Percentiles rank a stretch among this genome's conserved stretches.
These are phyloP conservation scores for Plebejus anna DNA, from an alignment of 2,888 invertebrate genomes.

Conservation along the genomic window DNA sequence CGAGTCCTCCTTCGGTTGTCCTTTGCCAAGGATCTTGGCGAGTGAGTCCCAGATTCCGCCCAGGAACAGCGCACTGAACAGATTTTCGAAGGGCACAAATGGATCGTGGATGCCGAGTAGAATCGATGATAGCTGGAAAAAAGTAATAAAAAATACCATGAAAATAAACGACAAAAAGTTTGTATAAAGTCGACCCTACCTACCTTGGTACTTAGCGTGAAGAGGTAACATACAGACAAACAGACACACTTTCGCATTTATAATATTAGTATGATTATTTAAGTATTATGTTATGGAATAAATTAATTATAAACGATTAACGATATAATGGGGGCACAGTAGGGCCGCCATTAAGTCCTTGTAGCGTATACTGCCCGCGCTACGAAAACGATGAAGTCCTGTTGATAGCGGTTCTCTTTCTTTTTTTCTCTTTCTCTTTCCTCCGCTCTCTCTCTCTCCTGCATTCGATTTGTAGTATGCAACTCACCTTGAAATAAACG, in stretches of 20 bases:
- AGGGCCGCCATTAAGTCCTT: background rate
- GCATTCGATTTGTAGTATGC: background rate
- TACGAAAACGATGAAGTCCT: background rate
- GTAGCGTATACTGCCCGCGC: background rate
- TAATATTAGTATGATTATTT: too few species aligned
- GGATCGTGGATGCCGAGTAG: conserved; percentile 98
- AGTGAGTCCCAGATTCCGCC: conserved; percentile 99
- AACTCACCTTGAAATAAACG: conserved; percentile 93
- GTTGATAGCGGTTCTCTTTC: conserved; percentile 9
- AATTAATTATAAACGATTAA: too few species aligned
- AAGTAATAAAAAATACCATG: conserved; percentile 38
- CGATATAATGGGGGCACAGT: background rate
- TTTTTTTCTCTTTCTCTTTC: background rate
- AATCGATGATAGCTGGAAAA: conserved; percentile 90
- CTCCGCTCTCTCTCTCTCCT: too few species aligned
- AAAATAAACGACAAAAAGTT: background rate
- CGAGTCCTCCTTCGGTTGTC: conserved; percentile 89
- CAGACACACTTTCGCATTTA: too few species aligned
- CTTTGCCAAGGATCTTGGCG: conserved; percentile 91
- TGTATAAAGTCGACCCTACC: too few species aligned
- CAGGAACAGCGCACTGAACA: conserved; percentile 97
- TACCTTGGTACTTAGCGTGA: too few species aligned
- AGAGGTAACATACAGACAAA: too few species aligned
- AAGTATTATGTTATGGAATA: background rate
- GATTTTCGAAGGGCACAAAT: conserved; percentile 98